Evolutionary conservation across 2,888 invertebrate species (phyloP).

Genomic region (Pandemis cinnamomeana): DNA sequence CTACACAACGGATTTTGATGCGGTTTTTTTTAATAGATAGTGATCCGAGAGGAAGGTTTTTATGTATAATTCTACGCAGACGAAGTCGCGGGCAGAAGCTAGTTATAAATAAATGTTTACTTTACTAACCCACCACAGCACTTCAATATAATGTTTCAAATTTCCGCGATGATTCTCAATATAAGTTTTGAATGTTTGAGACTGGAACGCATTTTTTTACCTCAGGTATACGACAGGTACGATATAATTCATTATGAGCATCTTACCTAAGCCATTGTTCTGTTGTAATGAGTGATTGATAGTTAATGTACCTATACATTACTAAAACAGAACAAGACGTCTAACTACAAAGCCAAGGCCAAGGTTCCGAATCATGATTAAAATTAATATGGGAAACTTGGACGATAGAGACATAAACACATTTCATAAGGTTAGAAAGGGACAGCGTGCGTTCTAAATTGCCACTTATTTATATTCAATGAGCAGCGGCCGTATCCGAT

Average conservation of each 20-base stretch:
- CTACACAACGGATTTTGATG: no score
- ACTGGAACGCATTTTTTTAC: no score
- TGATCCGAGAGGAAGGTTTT: no score
- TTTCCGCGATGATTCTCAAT: no score
- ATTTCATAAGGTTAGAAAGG: slow-evolving; percentile 13
- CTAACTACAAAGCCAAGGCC: slow-evolving; percentile 46
- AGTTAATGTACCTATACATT: background rate
- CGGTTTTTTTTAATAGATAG: no score
- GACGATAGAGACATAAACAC: slow-evolving; percentile 4
- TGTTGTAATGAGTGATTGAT: background rate
- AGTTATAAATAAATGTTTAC: no score
- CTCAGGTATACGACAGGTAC: background rate
- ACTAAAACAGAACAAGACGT: background rate
- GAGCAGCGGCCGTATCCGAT: slow-evolving; percentile 32
- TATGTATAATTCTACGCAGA: no score
- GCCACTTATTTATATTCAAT: slow-evolving; percentile 42
- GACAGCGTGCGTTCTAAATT: slow-evolving; percentile 32
- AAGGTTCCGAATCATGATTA: slow-evolving; percentile 42
- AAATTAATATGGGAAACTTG: slow-evolving; percentile 17
- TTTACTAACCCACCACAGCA: no score
- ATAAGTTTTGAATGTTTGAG: no score
- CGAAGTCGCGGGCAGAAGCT: no score
- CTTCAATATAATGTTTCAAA: no score
- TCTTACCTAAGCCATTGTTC: background rate
- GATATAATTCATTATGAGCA: background rate